A percentile compares a stretch with the other conserved stretches of the same genome.
phyloP scores from a whole-genome alignment of 2,797 vertebrate species.

The Capromys pilorides region DNA sequence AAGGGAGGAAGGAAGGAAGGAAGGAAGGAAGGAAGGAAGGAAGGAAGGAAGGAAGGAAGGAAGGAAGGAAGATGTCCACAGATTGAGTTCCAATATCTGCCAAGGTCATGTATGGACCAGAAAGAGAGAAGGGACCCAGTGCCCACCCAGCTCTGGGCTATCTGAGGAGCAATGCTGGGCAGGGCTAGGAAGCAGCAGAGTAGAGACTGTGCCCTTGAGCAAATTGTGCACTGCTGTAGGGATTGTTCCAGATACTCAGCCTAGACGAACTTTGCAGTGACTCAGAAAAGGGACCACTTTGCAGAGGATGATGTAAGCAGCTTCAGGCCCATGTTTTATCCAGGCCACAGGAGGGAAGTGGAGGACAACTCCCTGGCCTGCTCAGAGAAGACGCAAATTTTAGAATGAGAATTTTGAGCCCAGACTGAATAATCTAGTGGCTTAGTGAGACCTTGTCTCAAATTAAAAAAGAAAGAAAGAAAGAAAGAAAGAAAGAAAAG shows the following conservation, averaged over 20 bases:
- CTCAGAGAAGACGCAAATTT: fast-evolving
- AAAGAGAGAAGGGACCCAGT: neutral
- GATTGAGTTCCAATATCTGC: neutral
- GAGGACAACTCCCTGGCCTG: neutral
- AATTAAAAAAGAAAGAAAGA: neutral
- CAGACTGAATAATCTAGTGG: neutral
- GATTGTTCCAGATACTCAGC: neutral
- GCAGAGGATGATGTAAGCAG: neutral
- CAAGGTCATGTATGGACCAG: neutral
- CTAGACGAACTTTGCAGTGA: neutral
- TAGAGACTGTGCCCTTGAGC: neutral
- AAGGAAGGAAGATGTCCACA: neutral
- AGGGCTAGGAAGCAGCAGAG: neutral
- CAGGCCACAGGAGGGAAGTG: neutral
- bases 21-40: no score
- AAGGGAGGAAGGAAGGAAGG: no score
- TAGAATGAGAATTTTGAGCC: neutral
- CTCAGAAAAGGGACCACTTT: neutral
- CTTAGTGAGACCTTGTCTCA: neutral
- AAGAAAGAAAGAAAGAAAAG: no score
- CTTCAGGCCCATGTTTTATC: neutral
- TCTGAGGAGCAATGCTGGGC: neutral
- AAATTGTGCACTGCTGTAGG: fast-evolving
- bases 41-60: no score
- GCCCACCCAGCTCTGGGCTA: neutral